phyloP scores from a whole-genome alignment of 2,888 invertebrate species.

The Dasypogon diadema region DNA sequence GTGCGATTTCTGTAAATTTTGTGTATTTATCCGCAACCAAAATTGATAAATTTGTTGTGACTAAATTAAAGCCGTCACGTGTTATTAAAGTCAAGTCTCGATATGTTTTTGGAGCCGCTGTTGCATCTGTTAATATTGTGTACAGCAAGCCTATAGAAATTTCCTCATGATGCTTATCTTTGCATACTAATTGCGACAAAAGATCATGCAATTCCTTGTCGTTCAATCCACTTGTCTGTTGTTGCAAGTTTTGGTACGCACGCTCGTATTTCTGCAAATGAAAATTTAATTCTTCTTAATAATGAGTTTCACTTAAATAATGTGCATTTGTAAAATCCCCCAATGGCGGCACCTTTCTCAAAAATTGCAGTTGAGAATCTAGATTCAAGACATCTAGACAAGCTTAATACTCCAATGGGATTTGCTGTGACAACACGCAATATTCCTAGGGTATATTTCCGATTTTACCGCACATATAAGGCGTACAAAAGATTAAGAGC shows the following conservation, averaged over 20 bases:
- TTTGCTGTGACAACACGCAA: too few relatives aligned
- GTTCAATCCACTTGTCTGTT: slow-evolving; percentile 83
- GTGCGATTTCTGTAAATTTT: slow-evolving; percentile 84
- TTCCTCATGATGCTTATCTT: slow-evolving; percentile 90
- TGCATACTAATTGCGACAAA: slow-evolving; percentile 88
- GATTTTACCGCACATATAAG: too few relatives aligned
- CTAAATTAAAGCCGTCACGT: slow-evolving; percentile 87
- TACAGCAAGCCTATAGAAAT: slow-evolving; percentile 91
- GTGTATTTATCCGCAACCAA: slow-evolving; percentile 90
- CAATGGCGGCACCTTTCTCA: too few relatives aligned
- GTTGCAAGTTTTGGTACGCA: slow-evolving; percentile 82
- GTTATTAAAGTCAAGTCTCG: slow-evolving; percentile 91
- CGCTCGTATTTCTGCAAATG: slow-evolving; percentile 87
- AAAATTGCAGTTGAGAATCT: too few relatives aligned
- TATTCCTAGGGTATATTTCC: too few relatives aligned
- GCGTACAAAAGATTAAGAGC: too few relatives aligned
- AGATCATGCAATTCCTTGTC: slow-evolving; percentile 96
- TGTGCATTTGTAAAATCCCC: too few relatives aligned
- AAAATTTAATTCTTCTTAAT: too few relatives aligned
- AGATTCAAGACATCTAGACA: too few relatives aligned
- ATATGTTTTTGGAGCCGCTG: slow-evolving; percentile 86
- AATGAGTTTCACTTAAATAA: too few relatives aligned
- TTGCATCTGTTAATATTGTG: slow-evolving; percentile 85
- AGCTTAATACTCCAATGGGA: too few relatives aligned
- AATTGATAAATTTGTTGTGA: slow-evolving; percentile 84